Conservation (phyloP, 1,140 invertebrate species). For the Bombus cullumanus region DNA sequence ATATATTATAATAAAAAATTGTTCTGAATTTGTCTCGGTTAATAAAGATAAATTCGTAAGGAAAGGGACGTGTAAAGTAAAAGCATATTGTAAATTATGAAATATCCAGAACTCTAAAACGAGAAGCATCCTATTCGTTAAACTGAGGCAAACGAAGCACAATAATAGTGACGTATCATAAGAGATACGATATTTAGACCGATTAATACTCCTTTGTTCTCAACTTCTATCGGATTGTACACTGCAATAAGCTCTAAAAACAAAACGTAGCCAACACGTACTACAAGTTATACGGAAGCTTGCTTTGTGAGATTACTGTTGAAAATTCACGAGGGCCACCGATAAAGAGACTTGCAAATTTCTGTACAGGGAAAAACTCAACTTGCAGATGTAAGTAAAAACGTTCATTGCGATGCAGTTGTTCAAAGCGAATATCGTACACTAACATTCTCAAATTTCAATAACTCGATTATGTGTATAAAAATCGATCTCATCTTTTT, state of each 20-base stretch:
- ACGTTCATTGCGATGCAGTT: background rate
- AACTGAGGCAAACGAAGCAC: background rate
- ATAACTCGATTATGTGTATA: background rate
- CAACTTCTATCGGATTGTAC: background rate
- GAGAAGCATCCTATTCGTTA: background rate
- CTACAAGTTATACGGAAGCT: background rate
- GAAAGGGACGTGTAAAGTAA: background rate
- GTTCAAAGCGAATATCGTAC: background rate
- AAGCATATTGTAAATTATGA: background rate
- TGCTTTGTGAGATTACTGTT: slow-evolving; percentile 15
- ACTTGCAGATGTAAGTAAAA: background rate
- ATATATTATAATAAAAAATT: background rate
- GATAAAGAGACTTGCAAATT: slow-evolving; percentile 11
- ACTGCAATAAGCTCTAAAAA: background rate
- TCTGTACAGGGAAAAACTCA: background rate
- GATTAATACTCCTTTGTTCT: slow-evolving; percentile 14
- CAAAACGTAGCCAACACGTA: background rate
- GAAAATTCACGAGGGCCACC: background rate
- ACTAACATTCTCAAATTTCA: background rate
- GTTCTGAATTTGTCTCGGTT: background rate
- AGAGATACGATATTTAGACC: background rate
- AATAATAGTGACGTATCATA: background rate
- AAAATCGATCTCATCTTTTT: too few relatives aligned
- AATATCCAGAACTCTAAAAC: background rate
- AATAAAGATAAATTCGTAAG: background rate